A percentile compares a stretch with the other conserved stretches of the same genome.
Conservation (phyloP, 2,888 invertebrate species). For the Biston betularia region DNA sequence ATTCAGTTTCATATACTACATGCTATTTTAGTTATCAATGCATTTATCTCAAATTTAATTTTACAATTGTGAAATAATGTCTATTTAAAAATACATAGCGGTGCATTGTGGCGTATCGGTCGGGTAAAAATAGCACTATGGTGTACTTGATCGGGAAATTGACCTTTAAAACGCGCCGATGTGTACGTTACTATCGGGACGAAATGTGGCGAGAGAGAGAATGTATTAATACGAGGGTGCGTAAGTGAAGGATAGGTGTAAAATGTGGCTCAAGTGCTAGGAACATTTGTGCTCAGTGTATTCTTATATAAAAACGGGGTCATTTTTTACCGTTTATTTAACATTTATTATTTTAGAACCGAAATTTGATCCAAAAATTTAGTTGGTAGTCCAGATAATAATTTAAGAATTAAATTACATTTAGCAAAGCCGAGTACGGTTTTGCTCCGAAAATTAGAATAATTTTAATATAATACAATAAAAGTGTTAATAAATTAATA, state of each 20-base stretch:
- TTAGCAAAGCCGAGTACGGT: too few species aligned
- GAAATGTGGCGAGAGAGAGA: conserved; percentile 15
- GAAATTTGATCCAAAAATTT: background rate
- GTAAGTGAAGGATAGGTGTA: conserved; percentile 15
- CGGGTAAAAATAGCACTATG: conserved; percentile 27
- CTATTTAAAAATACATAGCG: background rate
- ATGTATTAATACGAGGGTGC: background rate
- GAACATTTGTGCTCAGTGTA: conserved; percentile 12
- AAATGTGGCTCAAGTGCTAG: conserved; percentile 14
- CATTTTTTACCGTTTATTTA: conserved; percentile 22
- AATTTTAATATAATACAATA: background rate
- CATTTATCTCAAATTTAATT: background rate
- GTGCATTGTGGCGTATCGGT: conserved; percentile 23
- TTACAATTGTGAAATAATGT: background rate
- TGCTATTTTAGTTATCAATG: background rate
- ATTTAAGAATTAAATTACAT: too few species aligned
- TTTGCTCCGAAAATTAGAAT: too few species aligned
- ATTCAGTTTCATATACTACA: background rate
- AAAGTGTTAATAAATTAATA: too few species aligned
- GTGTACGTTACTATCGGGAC: conserved; percentile 32
- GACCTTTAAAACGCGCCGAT: conserved; percentile 32
- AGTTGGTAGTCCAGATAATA: too few species aligned
- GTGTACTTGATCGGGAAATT: conserved; percentile 30
- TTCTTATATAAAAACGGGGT: conserved; percentile 21
- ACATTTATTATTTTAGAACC: conserved; percentile 11